Evolutionary conservation across 2,888 invertebrate species (phyloP), one percentile per base, ranked within the genome.

Genomic region (Parelbella ahira): DNA sequence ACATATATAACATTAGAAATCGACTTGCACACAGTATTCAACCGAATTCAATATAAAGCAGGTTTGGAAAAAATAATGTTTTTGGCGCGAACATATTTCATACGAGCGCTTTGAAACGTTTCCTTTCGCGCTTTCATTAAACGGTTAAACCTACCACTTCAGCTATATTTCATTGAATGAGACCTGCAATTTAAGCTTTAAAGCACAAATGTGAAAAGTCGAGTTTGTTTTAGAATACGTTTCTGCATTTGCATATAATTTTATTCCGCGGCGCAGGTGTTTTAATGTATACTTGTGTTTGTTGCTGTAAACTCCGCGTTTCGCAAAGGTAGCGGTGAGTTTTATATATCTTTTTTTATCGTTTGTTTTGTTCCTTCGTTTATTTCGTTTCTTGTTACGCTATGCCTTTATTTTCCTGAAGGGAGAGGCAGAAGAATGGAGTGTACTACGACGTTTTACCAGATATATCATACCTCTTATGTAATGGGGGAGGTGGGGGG

Each of bases 81-180:
- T 27, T 41, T n/a, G 30, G 25, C 13, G 41, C 33, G 13, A 27
- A 18, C 25, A 33, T 21, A 19, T 33, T 33, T 33, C 12, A 32
- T 19, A 9, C 39, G 19, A 24, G 24, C 32, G 13, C 27, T 27
- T 33, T 28, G n/a, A 33, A 21, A 27, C 33, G 10, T 5, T 20
- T 41, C 27, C 28, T 41, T 41, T 34, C 11, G 21, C 20, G 25
- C 27, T 41, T 41, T 41, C 41, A 41, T 41, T 27, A 32, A 41
- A 41, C 15, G 39, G 9, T 41, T 41, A 27, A 41, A 34, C 41
- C 27, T 34, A 15, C 33, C 33, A 28, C 33, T 41, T 15, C 33
- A 39, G 11, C 28, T 30, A 28, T 21, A 33, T 28, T 33, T 30
- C 41, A 33, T 41, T 33, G 25, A 41, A 20, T 41, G 41, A 41